Conservation (phyloP, 2,113 vertebrate genomes). For the Xenus cinereus region DNA sequence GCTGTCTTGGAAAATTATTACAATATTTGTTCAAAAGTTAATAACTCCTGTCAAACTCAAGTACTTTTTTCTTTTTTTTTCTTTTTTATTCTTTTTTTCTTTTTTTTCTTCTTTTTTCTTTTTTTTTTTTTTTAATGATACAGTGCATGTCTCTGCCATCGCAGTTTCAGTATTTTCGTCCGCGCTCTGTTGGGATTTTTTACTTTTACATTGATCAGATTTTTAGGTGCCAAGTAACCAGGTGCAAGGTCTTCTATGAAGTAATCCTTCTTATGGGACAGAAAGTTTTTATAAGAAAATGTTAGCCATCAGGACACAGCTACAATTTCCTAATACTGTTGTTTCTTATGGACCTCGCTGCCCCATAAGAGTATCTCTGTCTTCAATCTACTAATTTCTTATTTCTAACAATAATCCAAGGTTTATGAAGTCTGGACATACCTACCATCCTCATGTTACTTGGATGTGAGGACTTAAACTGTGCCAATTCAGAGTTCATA, state of each 20-base stretch:
- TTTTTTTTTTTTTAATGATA: not conserved
- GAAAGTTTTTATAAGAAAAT: not conserved
- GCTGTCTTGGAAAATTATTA: not conserved
- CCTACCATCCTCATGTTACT: not conserved
- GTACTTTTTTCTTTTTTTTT: too few relatives aligned
- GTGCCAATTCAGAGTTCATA: not conserved
- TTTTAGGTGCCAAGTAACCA: not conserved
- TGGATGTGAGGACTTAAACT: not conserved
- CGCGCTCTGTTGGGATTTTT: not conserved
- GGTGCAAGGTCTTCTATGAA: not conserved
- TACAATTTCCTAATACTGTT: not conserved
- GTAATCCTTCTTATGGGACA: not conserved
- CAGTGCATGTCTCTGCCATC: not conserved
- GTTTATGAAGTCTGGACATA: not conserved
- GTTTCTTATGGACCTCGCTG: fast-evolving
- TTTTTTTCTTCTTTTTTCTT: fast-evolving
- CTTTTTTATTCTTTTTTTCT: too few relatives aligned
- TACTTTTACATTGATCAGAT: not conserved
- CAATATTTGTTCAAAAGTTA: not conserved
- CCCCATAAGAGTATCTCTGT: too few relatives aligned
- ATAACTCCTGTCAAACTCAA: not conserved
- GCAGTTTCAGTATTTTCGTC: not conserved
- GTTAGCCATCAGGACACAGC: not conserved
- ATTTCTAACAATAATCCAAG: not conserved
- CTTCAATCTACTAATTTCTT: not conserved